Evolutionary conservation across 2,797 vertebrate species (phyloP), one percentile per base, ranked within the genome.

Genomic region (Sebastes oblongus): DNA sequence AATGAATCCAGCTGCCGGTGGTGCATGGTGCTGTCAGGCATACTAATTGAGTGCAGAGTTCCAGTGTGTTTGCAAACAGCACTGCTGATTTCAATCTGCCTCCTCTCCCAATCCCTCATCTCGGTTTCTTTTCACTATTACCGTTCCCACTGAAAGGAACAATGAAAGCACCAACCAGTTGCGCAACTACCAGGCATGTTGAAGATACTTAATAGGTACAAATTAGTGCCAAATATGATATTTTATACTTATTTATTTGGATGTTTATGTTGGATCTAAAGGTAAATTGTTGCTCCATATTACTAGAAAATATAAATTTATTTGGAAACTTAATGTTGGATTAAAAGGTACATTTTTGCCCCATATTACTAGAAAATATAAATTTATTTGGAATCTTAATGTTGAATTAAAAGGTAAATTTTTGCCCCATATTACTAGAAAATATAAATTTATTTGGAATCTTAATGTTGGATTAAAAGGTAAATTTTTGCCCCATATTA

Each of bases 21-120:
- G 80, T 54, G 82, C 64, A 32, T 36, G 13, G 74, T 60, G 87
- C 88, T 77, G 82, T 84, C 88, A 86, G 85, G 91, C 88, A 94
- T 95, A 92, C 90, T 89, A 92, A 94, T 90, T 78, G 86, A 84
- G 73, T 52, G 32, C 55, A 42, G 78, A 88, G 78, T 59, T 71
- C 32, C 56, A 55, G 67, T 14, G 55, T 78, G 75, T 81, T 86
- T 87, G 81, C 81, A 81, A 66, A 80, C 81, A 77, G 70, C 77
- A 73, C 80, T 85, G 85, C 86, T 83, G 80, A 86, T 92, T 87
- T 86, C 62, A 78, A 54, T 88, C 84, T 65, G 39, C 77, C 67
- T 77, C 39, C 46, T 66, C 30, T 68, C 22, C 34, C 39, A 78
- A 12, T 80, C 60, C 18, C 56, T 82, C 55, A 25, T 81, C 81